These are phyloP conservation scores for Mythimna lalbum DNA, from an alignment of 2,888 invertebrate genomes.

Conservation along the genomic window DNA sequence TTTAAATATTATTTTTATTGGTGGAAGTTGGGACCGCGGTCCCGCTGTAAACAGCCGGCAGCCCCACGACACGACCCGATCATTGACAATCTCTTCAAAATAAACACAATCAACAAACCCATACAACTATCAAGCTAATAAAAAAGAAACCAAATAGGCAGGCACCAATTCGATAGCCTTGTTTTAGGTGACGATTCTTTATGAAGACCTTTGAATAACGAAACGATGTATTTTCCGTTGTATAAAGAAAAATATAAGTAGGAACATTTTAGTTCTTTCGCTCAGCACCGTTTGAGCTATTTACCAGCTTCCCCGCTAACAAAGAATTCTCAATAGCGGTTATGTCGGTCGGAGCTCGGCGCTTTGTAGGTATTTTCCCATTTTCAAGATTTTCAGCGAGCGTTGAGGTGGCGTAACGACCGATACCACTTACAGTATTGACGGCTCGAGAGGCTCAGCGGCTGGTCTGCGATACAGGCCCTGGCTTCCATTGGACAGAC, in stretches of 20 bases:
- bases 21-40: too few species aligned
- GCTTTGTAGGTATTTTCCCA: slow-evolving; percentile 36
- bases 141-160: background rate
- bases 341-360: slow-evolving; percentile 9
- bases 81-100: background rate
- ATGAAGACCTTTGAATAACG: slow-evolving; percentile 5
- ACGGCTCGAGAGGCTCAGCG: slow-evolving; percentile 9
- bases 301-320: slow-evolving; percentile 42
- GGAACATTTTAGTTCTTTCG: slow-evolving; percentile 16
- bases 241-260: slow-evolving; percentile 27
- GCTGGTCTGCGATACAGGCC: background rate
- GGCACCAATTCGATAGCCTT: background rate
- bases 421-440: slow-evolving; percentile 48
- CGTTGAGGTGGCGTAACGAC: slow-evolving; percentile 46
- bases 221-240: background rate
- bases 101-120: background rate
- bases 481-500: background rate
- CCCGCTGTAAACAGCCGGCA: too few species aligned
- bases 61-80: too few species aligned
- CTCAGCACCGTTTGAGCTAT: slow-evolving; percentile 39
- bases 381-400: slow-evolving; percentile 49
- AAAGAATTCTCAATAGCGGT: slow-evolving; percentile 45
- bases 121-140: background rate
- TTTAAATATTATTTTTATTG: too few species aligned
- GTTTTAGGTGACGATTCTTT: slow-evolving; percentile 16